phyloP scores from a whole-genome alignment of 2,888 invertebrate genomes.

The Andrena minutula region DNA sequence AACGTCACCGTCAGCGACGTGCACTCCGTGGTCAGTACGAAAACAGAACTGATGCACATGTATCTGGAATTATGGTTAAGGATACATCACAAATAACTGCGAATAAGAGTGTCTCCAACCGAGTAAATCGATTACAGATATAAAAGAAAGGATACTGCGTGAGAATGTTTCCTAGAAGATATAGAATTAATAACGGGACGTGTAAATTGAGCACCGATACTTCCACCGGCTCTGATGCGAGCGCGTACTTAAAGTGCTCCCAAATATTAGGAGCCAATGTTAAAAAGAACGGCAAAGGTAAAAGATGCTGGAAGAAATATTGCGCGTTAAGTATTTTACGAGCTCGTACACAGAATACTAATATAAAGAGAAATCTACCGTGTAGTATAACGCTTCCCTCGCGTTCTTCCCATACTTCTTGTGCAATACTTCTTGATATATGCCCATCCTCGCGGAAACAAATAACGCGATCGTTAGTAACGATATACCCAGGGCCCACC shows the following conservation, averaged over 20 bases:
- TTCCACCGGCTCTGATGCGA: conserved; percentile 87
- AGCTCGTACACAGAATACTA: background rate
- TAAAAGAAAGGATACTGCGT: conserved; percentile 91
- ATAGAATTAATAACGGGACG: conserved; percentile 92
- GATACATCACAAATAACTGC: background rate
- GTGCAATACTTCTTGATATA: conserved; percentile 96
- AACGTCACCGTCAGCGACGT: conserved; percentile 97
- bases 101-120: background rate
- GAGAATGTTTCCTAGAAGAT: conserved; percentile 92
- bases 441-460: conserved; percentile 97
- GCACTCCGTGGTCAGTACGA: conserved; percentile 96
- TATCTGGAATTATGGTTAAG: conserved; percentile 85
- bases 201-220: conserved; percentile 88
- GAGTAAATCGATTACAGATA: background rate
- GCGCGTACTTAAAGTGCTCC: conserved; percentile 91
- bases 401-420: conserved; percentile 95
- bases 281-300: conserved; percentile 96
- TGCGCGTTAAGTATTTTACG: background rate
- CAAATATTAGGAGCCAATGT: conserved; percentile 92
- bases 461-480: conserved; percentile 95
- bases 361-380: conserved; percentile 85
- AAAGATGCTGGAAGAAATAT: conserved; percentile 89
- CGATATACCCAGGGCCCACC: conserved; percentile 90
- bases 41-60: conserved; percentile 97
- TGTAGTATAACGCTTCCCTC: conserved; percentile 94